Base-by-base conservation (phyloP, 2,113 vertebrate species). In the Centropus unirufus region DNA sequence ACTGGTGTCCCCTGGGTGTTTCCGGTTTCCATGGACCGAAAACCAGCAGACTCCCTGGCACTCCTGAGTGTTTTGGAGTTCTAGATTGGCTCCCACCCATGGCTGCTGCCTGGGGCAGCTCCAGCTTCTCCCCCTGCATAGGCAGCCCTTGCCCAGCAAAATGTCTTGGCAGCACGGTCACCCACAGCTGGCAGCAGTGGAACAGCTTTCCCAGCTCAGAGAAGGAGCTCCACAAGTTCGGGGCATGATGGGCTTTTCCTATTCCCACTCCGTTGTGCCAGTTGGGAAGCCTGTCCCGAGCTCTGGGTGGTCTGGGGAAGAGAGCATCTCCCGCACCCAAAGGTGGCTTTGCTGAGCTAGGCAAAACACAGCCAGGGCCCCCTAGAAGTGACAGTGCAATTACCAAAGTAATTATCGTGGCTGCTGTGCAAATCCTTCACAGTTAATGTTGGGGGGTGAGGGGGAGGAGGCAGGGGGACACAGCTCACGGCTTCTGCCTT, bases 321-420 rank as follows among this genome's bases (percentile, higher is more conserved):
- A 36, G 24, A 77, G 19, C 40, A 88, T 82, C 69, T 32, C 57
- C 70, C 19, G 29, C 66, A 55, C n/a, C 23, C 7, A 3, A 64
- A 84, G 27, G 10, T 23, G 22, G 21, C 64, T 57, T 7, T 3
- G 5, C 93, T 19, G 74, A 94, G 67, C 44, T 73, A 30, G 39
- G 39, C 73, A 40, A 16, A 62, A 34, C 1, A 0, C n/a, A 34
- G 61, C 59, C 3, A 1, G 78, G 34, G 81, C 29, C 58, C 73
- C 77, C 22, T 47, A 59, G 90, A 68, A 94, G 73, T 46, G 61
- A 61, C 2, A 9, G 40, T 40, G 70, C 63, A 76, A 76, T 96
- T 96, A 83, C 16, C 67, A 3, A 62, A 85, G 90, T 51, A 47
- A 83, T 96, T 76, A 93, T 9, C 16, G 40, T 21, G 36, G 62